phyloP scores from a whole-genome alignment of 2,113 vertebrate genomes.

The Thinocorus orbignyianus region DNA sequence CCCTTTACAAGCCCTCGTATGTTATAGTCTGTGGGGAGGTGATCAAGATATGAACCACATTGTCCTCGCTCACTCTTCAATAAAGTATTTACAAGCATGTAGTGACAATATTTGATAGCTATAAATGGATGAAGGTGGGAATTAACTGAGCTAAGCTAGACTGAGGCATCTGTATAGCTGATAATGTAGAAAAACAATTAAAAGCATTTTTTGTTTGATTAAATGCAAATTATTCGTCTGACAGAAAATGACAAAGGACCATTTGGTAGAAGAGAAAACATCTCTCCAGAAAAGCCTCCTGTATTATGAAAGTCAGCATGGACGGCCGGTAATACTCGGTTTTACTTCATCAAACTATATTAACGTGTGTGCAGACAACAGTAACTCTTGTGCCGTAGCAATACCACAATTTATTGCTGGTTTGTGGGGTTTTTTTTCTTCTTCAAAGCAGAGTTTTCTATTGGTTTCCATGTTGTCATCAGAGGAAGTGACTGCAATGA shows the following conservation, averaged over 20 bases:
- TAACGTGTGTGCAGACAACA: not conserved
- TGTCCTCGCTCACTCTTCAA: not conserved
- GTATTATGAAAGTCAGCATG: slow-evolving; percentile 94
- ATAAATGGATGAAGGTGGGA: not conserved
- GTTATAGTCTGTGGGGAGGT: not conserved
- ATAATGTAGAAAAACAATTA: not conserved
- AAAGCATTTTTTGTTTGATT: not conserved
- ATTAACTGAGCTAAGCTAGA: not conserved
- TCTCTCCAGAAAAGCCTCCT: slow-evolving; percentile 96
- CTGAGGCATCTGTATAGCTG: not conserved
- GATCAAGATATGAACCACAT: not conserved
- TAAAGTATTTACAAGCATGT: not conserved
- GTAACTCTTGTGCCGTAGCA: not conserved
- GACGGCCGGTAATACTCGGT: slow-evolving; percentile 83
- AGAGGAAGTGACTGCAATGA: not conserved
- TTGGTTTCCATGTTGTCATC: not conserved
- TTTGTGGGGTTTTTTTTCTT: not conserved
- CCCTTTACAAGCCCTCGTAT: not conserved
- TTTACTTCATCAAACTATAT: not conserved
- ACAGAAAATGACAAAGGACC: slow-evolving; percentile 97
- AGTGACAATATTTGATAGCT: not conserved
- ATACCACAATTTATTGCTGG: not conserved
- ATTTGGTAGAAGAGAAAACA: slow-evolving; percentile 92
- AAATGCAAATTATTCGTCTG: slow-evolving; percentile 10
- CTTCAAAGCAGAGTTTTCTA: not conserved